Evolutionary conservation across 2,888 invertebrate species (phyloP).

Genomic region (Plagiodera versicolora): DNA sequence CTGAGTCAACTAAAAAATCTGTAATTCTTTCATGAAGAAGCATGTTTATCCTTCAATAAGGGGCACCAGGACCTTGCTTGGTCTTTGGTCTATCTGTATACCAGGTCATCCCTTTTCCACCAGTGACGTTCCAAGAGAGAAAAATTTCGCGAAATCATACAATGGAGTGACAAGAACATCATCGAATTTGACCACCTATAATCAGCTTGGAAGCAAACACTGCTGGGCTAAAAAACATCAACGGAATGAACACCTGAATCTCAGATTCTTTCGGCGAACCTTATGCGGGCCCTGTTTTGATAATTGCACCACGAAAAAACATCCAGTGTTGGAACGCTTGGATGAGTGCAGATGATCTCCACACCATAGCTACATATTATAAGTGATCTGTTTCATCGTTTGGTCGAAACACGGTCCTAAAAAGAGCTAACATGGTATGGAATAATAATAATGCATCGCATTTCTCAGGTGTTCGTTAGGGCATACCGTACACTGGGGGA

Average conservation of each 20-base stretch:
- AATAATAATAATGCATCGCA: conserved; percentile 37
- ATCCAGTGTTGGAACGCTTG: conserved; percentile 14
- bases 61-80: no score
- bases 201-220: neutral
- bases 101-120: no score
- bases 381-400: conserved; percentile 33
- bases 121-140: no score
- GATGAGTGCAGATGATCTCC: conserved; percentile 16
- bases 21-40: no score
- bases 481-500: conserved; percentile 36
- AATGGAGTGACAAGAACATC: no score
- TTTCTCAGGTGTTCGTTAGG: conserved; percentile 39
- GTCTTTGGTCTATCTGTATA: no score
- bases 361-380: conserved; percentile 11
- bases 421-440: conserved; percentile 33
- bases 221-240: neutral
- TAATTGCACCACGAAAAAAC: neutral
- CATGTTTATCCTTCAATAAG: no score
- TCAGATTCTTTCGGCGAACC: neutral
- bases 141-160: no score
- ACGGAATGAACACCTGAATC: neutral
- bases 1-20: no score
- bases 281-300: neutral
- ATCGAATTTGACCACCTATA: no score
- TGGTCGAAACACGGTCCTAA: conserved; percentile 28